phyloP scores from a whole-genome alignment of 2,888 invertebrate genomes.

The Corythucha ciliata region DNA sequence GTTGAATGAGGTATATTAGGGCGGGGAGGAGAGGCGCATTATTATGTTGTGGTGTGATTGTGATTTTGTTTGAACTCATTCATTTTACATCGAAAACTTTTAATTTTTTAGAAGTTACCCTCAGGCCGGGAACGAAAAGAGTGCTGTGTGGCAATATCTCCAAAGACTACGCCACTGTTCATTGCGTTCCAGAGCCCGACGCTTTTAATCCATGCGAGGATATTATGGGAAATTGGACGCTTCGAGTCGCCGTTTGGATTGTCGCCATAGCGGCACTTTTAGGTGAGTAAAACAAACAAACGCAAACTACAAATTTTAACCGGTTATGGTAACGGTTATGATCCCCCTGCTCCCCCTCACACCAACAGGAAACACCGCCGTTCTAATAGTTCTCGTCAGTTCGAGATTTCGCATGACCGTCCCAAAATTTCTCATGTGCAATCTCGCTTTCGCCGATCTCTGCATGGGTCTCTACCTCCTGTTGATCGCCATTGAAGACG shows the following conservation, averaged over 20 bases:
- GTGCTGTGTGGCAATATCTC: no score
- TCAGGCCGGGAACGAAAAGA: no score
- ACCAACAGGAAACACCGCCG: constrained; percentile 57
- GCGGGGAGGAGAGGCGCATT: no score
- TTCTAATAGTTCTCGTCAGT: constrained; percentile 63
- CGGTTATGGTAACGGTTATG: no score
- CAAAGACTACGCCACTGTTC: no score
- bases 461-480: constrained; percentile 77
- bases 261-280: constrained; percentile 71
- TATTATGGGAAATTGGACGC: constrained; percentile 73
- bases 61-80: no score
- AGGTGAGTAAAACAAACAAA: no score
- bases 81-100: no score
- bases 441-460: constrained; percentile 80
- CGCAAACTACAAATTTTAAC: no score
- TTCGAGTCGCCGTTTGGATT: constrained; percentile 75
- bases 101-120: no score
- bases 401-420: constrained; percentile 53
- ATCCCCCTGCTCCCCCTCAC: neutral
- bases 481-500: constrained; percentile 73
- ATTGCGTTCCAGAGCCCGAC: constrained; percentile 65
- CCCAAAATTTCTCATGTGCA: constrained; percentile 65
- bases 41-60: no score
- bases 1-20: no score
- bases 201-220: constrained; percentile 83